Percentiles rank a stretch among this genome's conserved stretches.
phyloP scores from a whole-genome alignment of 37 sponge, comb jelly and placozoan genomes.

The Axinella damicornis region DNA sequence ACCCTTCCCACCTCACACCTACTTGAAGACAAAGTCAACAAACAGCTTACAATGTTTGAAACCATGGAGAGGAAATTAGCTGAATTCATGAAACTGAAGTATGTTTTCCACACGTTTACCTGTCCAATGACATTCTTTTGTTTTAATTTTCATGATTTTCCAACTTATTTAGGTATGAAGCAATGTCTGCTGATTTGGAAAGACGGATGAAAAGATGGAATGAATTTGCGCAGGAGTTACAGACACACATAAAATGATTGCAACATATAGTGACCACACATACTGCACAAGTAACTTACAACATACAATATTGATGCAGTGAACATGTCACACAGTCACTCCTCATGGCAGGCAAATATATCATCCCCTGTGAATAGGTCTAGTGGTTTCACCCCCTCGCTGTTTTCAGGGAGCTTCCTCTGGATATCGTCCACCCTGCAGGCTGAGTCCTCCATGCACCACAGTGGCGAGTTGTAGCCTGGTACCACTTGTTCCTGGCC shows the following conservation, averaged over 20 bases:
- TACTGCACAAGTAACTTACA: background rate
- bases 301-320: background rate
- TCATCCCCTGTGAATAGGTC: conserved; percentile 64
- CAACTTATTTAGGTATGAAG: conserved; percentile 7
- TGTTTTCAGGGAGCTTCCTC: conserved; percentile 15
- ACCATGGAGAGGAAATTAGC: background rate
- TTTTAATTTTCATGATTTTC: background rate
- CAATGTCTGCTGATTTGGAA: background rate
- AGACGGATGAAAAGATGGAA: background rate
- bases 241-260: background rate
- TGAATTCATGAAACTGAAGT: conserved; percentile 4
- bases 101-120: background rate
- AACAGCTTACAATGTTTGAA: background rate
- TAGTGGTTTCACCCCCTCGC: conserved; percentile 27
- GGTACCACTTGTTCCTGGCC: conserved; percentile 58
- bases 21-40: background rate
- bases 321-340: background rate
- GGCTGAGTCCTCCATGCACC: background rate
- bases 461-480: background rate
- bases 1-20: background rate
- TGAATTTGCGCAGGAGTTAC: background rate
- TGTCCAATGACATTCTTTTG: too few species aligned
- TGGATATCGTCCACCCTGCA: background rate
- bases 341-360: conserved; percentile 64
- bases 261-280: too few species aligned